Conservation (phyloP, 2,113 vertebrate species). For the Corapipo altera region DNA sequence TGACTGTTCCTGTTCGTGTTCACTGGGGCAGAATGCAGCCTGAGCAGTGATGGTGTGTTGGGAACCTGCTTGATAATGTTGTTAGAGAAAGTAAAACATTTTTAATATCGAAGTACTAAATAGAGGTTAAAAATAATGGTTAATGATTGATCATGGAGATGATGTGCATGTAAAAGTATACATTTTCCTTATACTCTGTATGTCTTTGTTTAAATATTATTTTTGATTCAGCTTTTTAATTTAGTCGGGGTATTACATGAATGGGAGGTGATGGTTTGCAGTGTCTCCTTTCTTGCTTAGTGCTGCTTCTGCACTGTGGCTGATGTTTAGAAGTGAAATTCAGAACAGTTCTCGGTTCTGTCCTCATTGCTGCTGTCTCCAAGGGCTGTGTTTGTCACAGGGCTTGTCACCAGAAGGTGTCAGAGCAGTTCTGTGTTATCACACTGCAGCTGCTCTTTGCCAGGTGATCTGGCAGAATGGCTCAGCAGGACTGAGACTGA, state of each 20-base stretch:
- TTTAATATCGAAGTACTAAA: background rate
- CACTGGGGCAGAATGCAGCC: background rate
- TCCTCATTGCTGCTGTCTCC: background rate
- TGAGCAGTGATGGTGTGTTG: background rate
- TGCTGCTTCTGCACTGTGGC: background rate
- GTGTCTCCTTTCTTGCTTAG: background rate
- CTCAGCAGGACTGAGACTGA: background rate
- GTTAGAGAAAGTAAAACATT: background rate
- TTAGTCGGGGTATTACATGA: background rate
- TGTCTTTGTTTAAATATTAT: background rate
- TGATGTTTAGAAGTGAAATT: background rate
- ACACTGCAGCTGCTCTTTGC: background rate
- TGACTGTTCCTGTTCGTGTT: background rate
- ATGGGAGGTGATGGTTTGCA: background rate
- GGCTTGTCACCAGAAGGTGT: constrained; percentile 67
- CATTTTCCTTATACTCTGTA: background rate
- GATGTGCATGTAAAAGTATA: background rate
- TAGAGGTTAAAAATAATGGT: background rate
- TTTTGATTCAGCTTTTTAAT: background rate
- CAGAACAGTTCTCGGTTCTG: background rate
- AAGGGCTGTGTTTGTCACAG: background rate
- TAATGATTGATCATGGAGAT: accelerated
- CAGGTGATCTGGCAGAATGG: background rate
- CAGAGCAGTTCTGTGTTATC: constrained; percentile 19
- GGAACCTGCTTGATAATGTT: accelerated